Conservation (phyloP, 1,140 invertebrate genomes). For the Trichonephila clavipes region DNA sequence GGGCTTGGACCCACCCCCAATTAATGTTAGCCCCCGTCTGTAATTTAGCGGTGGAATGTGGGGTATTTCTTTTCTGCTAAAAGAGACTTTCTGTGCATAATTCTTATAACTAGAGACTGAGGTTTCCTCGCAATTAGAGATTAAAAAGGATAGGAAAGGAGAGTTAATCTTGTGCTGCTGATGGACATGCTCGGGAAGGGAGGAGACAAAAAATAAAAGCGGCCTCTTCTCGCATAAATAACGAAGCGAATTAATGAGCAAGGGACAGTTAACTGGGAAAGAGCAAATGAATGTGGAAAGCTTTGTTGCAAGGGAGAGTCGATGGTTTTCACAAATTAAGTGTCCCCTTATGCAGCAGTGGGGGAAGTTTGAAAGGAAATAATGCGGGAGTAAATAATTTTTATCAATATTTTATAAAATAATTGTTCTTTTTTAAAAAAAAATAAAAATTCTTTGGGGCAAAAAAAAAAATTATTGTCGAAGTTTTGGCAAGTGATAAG, state of each 20-base stretch:
- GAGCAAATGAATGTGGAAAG: neutral
- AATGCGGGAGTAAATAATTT: neutral
- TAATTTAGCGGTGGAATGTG: slow-evolving; percentile 55
- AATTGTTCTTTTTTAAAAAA: too few species aligned
- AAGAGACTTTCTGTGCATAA: slow-evolving; percentile 39
- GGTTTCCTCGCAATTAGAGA: slow-evolving; percentile 61
- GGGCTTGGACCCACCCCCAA: slow-evolving; percentile 54
- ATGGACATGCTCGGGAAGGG: neutral
- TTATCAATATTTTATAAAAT: neutral
- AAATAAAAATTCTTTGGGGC: too few species aligned
- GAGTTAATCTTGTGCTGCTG: slow-evolving; percentile 50
- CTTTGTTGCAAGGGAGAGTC: slow-evolving; percentile 1
- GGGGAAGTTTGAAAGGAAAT: neutral
- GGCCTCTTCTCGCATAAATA: slow-evolving; percentile 16
- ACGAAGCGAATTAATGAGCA: slow-evolving; percentile 52
- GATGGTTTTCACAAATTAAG: neutral
- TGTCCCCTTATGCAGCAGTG: neutral
- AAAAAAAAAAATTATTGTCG: too few species aligned
- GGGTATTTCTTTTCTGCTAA: slow-evolving; percentile 17
- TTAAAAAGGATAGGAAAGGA: slow-evolving; percentile 55
- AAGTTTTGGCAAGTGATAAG: too few species aligned
- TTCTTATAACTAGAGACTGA: slow-evolving; percentile 39
- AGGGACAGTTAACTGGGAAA: slow-evolving; percentile 9
- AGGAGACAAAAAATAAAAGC: neutral
- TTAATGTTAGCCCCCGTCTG: slow-evolving; percentile 55